These are phyloP conservation scores for Mactromeris polynyma DNA, from an alignment of 2,888 invertebrate species.

Conservation along the genomic window DNA sequence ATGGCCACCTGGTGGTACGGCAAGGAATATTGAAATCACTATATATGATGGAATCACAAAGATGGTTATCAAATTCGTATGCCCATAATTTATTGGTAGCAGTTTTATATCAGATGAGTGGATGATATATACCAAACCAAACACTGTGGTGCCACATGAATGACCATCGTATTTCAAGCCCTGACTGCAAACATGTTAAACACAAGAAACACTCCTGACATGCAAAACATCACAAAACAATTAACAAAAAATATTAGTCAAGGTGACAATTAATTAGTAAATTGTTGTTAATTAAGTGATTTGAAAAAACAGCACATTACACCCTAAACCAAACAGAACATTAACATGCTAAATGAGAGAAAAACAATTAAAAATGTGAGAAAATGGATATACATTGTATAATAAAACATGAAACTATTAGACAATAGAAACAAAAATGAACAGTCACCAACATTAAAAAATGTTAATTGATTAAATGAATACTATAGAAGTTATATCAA, in stretches of 20 bases:
- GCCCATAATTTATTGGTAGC: too few species aligned
- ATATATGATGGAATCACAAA: too few species aligned
- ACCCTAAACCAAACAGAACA: not conserved
- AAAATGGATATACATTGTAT: not conserved
- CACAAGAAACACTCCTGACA: not conserved
- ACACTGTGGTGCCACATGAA: not conserved
- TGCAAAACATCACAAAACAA: conserved; percentile 16
- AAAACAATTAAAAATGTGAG: not conserved
- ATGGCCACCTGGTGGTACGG: too few species aligned
- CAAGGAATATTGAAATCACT: too few species aligned
- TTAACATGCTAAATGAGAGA: conserved; percentile 14
- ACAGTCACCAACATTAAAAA: not conserved
- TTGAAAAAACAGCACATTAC: conserved; percentile 12
- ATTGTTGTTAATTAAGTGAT: conserved; percentile 22
- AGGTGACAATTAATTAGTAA: conserved; percentile 31
- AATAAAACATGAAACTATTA: not conserved
- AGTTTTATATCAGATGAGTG: too few species aligned
- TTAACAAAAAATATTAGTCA: conserved; percentile 30
- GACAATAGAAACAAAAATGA: not conserved
- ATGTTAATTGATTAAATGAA: not conserved
- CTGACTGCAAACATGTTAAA: not conserved
- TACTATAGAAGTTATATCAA: not conserved
- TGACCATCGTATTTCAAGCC: not conserved
- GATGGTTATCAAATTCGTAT: too few species aligned
- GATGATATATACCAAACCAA: too few species aligned